A percentile compares a stretch with the other conserved stretches of the same genome.
phyloP scores from a whole-genome alignment of 2,797 vertebrate genomes.

The Glossophaga mutica region DNA sequence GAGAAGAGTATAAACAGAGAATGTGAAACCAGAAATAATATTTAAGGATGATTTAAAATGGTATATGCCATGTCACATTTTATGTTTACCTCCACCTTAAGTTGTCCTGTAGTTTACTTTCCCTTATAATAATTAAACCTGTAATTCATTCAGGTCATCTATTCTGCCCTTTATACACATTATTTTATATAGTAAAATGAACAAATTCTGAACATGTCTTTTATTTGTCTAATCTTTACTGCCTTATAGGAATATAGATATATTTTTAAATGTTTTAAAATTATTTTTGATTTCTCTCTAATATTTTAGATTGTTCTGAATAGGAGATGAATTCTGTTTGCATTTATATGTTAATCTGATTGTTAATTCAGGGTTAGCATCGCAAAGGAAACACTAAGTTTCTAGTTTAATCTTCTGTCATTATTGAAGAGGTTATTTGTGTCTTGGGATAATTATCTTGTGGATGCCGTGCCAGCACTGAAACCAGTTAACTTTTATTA shows the following conservation, averaged over 20 bases:
- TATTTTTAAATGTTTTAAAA: slow-evolving; percentile 30
- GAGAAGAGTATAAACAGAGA: not conserved
- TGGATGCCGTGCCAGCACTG: not conserved
- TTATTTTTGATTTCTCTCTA: slow-evolving; percentile 37
- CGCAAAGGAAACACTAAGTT: slow-evolving; percentile 39
- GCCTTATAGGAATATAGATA: not conserved
- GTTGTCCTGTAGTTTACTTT: not conserved
- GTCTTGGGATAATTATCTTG: slow-evolving; percentile 45
- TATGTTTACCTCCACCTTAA: not conserved
- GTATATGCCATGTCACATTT: not conserved
- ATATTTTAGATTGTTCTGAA: not conserved
- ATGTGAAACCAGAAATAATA: slow-evolving; percentile 20
- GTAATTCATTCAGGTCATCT: not conserved
- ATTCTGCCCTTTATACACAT: not conserved
- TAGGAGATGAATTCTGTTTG: slow-evolving; percentile 35
- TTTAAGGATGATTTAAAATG: slow-evolving; percentile 25
- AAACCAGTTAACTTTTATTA: slow-evolving; percentile 55
- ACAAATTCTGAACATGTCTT: not conserved
- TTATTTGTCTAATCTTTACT: slow-evolving; percentile 28
- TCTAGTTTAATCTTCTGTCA: slow-evolving; percentile 7
- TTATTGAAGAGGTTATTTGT: slow-evolving; percentile 55
- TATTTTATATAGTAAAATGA: not conserved
- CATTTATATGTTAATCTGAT: slow-evolving; percentile 36
- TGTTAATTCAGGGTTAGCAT: slow-evolving; percentile 50
- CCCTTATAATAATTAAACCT: not conserved